Base-by-base conservation (phyloP, 2,888 invertebrate genomes). In the Cataglyphis rosenhaueri region DNA sequence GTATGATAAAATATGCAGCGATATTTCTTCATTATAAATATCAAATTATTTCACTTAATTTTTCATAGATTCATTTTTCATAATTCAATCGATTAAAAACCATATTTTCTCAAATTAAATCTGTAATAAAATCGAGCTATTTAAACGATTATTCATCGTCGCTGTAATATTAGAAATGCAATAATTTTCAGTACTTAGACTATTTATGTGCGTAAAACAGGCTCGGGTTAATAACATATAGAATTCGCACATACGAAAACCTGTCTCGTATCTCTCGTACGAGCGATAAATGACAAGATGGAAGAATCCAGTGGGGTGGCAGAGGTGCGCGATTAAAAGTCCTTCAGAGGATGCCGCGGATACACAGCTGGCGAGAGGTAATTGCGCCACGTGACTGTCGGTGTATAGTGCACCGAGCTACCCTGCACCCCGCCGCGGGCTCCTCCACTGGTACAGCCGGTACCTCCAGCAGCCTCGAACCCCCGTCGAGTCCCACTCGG, bases 331-430 rank as follows among this genome's bases (percentile, higher is more conserved):
- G 92, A 93, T 93, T 93, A 92, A 93, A 93, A 92, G 92, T 92
- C 92, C 86, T 92, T 92, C 87, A 86, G 91, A 91, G 91, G 89
- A 92, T 91, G 92, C 91, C 92, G 92, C 87, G 89, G 90, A 88
- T 89, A 92, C 92, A 90, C 92, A 92, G 92, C 92, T 92, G 93
- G 92, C 89, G 87, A 90, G 89, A 92, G 93, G 93, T 93, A 94
- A 94, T 94, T 94, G 93, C 92, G 88, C 92, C 93, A 92, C 93
- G 94, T 93, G 94, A 94, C 92, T 91, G 92, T 92, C 91, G 91
- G 91, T 91, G 70, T 81, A 91, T 90, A 86, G 86, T 87, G 89
- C 88, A 86, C 85, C 87, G 74, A 86, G 85, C 82, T 81, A 79
- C 85, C 84, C 82, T 82, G 83, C 74, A 73, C 48, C 73, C 78